phyloP scores from a whole-genome alignment of 2,797 vertebrate genomes.

The Mallotus villosus region DNA sequence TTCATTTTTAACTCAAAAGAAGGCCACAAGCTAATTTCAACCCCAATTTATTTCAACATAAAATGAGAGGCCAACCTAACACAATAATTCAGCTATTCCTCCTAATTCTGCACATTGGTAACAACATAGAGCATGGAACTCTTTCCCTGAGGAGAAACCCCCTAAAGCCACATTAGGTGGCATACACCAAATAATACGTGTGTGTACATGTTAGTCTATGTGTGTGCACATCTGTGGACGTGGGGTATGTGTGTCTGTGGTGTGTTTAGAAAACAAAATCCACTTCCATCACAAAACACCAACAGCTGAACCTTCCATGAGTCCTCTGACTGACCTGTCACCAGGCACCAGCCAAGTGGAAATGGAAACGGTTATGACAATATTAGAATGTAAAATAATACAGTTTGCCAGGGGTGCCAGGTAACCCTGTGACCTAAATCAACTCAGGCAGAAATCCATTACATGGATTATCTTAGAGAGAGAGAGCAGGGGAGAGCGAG shows the following conservation, averaged over 20 bases:
- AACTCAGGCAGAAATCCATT: conserved; percentile 35
- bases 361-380: conserved; percentile 25
- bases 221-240: background rate
- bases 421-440: conserved; percentile 39
- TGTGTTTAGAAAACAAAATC: conserved; percentile 5
- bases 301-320: conserved; percentile 26
- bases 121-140: no score
- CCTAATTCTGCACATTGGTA: no score
- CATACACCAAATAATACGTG: no score
- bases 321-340: conserved; percentile 25
- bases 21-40: no score
- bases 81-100: no score
- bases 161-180: no score
- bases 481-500: background rate
- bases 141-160: no score
- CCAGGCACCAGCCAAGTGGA: conserved; percentile 8
- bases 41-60: no score
- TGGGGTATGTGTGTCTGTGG: background rate
- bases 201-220: background rate
- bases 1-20: no score
- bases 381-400: conserved; percentile 50
- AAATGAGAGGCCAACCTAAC: no score
- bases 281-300: conserved; percentile 28
- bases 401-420: conserved; percentile 30
- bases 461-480: conserved; percentile 25